These are phyloP conservation scores for Paguma larvata DNA, from an alignment of 2,797 vertebrate genomes.

Conservation along the genomic window DNA sequence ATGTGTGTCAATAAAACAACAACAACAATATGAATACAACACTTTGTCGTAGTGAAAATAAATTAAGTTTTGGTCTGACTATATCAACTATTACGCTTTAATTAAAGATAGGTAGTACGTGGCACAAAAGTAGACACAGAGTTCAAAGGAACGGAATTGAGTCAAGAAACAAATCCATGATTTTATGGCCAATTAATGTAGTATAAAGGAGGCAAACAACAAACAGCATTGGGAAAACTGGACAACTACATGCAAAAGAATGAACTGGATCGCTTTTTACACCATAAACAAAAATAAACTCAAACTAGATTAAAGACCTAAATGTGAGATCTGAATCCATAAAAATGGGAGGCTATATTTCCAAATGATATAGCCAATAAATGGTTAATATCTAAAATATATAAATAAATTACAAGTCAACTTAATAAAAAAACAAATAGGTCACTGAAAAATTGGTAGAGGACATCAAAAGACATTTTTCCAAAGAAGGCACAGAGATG, in stretches of 20 bases:
- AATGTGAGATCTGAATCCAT: not conserved
- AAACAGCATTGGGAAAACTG: not conserved
- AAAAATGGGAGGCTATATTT: not conserved
- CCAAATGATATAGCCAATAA: not conserved
- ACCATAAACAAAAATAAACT: not conserved
- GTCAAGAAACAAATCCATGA: not conserved
- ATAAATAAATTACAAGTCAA: not conserved
- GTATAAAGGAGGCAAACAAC: not conserved
- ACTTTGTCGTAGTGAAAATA: not conserved
- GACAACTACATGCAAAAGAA: not conserved
- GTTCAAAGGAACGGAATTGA: not conserved
- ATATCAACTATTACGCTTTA: not conserved
- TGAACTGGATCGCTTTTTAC: not conserved
- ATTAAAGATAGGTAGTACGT: not conserved
- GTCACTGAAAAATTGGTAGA: not conserved
- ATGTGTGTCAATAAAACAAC: not conserved
- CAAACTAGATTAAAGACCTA: not conserved
- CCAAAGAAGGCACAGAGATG: not conserved
- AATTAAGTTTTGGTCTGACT: not conserved
- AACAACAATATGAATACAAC: too few species aligned
- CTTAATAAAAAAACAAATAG: not conserved
- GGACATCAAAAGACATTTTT: not conserved
- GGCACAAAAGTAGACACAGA: not conserved
- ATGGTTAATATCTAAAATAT: not conserved
- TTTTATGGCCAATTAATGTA: not conserved